Percentiles rank a stretch among this genome's conserved stretches.
These are phyloP conservation scores for Rallus limicola DNA, from an alignment of 2,113 vertebrate species.

Conservation along the genomic window DNA sequence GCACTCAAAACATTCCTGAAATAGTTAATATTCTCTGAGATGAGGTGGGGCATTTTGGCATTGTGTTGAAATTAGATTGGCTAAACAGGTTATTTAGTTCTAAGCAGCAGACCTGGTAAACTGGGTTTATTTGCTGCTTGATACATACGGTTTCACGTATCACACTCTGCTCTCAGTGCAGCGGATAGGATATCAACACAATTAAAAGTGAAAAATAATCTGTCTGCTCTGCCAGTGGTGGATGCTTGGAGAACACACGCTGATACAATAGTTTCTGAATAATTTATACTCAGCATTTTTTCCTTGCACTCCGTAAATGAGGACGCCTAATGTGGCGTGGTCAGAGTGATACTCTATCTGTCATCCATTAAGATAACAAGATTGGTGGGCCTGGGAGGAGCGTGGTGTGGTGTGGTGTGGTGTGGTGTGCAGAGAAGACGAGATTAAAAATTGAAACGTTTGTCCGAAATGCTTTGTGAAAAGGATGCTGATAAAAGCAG, in stretches of 20 bases:
- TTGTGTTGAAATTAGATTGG: slow-evolving; percentile 32
- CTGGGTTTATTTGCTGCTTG: slow-evolving; percentile 63
- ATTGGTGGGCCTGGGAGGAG: slow-evolving; percentile 74
- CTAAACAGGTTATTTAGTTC: slow-evolving; percentile 74
- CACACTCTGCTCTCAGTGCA: slow-evolving; percentile 82
- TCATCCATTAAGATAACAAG: slow-evolving; percentile 92
- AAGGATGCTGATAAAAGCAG: slow-evolving; percentile 36
- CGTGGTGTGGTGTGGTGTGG: background rate
- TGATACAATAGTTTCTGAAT: slow-evolving; percentile 82
- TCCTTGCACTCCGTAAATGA: slow-evolving; percentile 92
- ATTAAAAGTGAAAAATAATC: slow-evolving; percentile 95
- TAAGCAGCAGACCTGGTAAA: slow-evolving; percentile 77
- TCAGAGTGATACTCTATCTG: slow-evolving; percentile 78
- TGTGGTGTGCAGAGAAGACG: background rate
- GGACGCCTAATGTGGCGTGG: slow-evolving; percentile 79
- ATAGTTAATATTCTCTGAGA: slow-evolving; percentile 23
- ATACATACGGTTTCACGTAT: slow-evolving; percentile 78
- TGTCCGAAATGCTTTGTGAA: background rate
- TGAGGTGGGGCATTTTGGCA: background rate
- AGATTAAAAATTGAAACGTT: slow-evolving; percentile 68
- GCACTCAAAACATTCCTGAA: slow-evolving; percentile 30
- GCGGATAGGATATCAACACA: slow-evolving; percentile 88
- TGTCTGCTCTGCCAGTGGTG: slow-evolving; percentile 73
- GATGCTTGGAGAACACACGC: slow-evolving; percentile 84
- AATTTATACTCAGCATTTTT: slow-evolving; percentile 87